Evolutionary conservation across 2,888 invertebrate species (phyloP).

Genomic region (Cerceris ruficornis): DNA sequence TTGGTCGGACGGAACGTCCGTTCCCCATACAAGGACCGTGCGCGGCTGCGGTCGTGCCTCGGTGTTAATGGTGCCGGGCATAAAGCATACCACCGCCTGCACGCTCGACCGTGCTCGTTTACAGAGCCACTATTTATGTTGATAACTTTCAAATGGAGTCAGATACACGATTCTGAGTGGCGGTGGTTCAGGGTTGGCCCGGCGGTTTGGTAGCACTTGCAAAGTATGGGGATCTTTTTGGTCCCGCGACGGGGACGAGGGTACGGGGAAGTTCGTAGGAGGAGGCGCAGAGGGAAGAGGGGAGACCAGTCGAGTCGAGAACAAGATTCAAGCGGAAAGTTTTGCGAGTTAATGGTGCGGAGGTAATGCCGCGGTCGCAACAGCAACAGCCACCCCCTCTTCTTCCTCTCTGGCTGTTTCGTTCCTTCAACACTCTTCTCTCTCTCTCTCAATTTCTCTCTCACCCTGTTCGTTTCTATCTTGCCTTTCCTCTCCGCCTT

Average conservation of each 20-base stretch:
- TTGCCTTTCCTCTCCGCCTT: conserved; percentile 41
- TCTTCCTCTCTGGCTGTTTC: conserved; percentile 54
- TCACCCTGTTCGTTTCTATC: conserved; percentile 29
- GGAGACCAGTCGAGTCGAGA: conserved; percentile 75
- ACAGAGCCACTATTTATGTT: conserved; percentile 74
- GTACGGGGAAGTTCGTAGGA: conserved; percentile 49
- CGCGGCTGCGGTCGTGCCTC: conserved; percentile 46
- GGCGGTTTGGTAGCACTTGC: conserved; percentile 70
- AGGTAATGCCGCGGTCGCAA: conserved; percentile 80
- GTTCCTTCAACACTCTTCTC: conserved; percentile 35
- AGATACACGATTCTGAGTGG: conserved; percentile 68
- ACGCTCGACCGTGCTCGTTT: conserved; percentile 66
- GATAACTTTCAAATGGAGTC: conserved; percentile 78
- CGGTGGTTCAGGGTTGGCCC: conserved; percentile 64
- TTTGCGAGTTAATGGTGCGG: conserved; percentile 81
- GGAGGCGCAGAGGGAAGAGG: conserved; percentile 27
- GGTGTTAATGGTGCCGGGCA: conserved; percentile 65
- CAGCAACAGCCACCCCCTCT: conserved; percentile 77
- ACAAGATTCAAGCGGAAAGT: conserved; percentile 81
- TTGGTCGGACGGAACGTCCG: conserved; percentile 4
- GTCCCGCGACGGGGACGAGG: conserved; percentile 62
- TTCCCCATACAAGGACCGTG: conserved; percentile 5
- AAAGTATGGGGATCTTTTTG: conserved; percentile 77
- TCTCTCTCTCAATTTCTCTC: conserved; percentile 52
- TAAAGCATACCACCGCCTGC: conserved; percentile 59